Conservation (phyloP, 2,888 invertebrate species). For the Andrena praecox region DNA sequence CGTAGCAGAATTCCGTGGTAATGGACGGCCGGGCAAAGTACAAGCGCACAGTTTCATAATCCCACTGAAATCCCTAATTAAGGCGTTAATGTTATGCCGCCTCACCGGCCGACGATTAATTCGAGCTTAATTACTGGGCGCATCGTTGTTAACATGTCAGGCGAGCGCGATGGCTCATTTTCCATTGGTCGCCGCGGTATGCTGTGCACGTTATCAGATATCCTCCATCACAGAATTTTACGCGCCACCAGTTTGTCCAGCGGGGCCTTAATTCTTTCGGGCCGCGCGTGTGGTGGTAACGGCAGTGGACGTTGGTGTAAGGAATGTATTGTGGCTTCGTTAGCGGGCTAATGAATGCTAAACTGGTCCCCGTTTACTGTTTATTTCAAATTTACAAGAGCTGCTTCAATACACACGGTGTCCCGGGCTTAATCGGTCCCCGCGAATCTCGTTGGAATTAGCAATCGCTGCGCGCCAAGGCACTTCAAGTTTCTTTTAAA, state of each 20-base stretch:
- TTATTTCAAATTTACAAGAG: background rate
- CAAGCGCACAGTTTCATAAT: conserved; percentile 7
- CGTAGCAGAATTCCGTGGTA: conserved; percentile 44
- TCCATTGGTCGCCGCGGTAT: background rate
- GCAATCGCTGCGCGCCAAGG: too few relatives aligned
- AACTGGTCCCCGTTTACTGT: background rate
- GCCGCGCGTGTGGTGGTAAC: background rate
- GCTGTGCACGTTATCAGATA: conserved; percentile 4
- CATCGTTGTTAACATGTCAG: conserved; percentile 38
- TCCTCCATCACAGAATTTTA: background rate
- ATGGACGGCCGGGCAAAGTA: conserved; percentile 20
- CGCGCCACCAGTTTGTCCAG: background rate
- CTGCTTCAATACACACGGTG: too few relatives aligned
- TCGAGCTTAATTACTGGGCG: conserved; percentile 33
- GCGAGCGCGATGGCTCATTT: background rate
- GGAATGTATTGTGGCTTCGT: background rate
- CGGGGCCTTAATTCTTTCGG: background rate
- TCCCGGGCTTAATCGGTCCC: too few relatives aligned
- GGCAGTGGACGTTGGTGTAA: background rate
- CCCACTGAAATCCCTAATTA: conserved; percentile 38
- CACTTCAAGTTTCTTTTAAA: too few relatives aligned
- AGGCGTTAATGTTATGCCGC: conserved; percentile 19
- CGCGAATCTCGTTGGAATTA: too few relatives aligned
- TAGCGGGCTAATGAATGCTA: background rate
- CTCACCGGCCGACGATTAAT: conserved; percentile 8